Percentiles rank a stretch among this genome's conserved stretches.
phyloP scores from a whole-genome alignment of 2,888 invertebrate genomes.

The Perdita meconis region DNA sequence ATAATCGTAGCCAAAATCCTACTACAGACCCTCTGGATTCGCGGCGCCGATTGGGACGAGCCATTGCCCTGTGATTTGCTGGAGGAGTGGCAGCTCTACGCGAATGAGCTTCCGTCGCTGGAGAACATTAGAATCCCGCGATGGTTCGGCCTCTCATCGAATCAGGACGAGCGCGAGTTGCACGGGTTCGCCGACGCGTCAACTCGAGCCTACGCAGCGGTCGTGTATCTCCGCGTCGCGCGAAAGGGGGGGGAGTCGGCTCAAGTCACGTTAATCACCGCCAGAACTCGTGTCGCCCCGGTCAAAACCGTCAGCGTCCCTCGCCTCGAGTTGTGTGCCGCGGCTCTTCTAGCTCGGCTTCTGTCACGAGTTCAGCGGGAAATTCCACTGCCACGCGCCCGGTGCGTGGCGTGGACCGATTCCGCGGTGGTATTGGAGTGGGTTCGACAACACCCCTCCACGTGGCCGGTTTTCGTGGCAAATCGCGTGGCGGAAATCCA shows the following conservation, averaged over 20 bases:
- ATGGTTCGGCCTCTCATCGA: not conserved
- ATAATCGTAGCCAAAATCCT: too few relatives aligned
- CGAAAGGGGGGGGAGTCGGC: too few relatives aligned
- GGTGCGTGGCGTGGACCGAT: too few relatives aligned
- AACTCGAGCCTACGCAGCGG: too few relatives aligned
- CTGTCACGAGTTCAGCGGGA: too few relatives aligned
- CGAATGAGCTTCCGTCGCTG: not conserved
- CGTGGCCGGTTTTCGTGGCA: constrained; percentile 19
- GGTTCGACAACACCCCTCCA: not conserved
- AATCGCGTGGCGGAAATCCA: constrained; percentile 18
- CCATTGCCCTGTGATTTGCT: not conserved
- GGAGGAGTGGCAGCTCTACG: not conserved
- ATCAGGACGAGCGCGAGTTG: not conserved
- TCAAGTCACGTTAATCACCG: too few relatives aligned
- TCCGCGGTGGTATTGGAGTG: too few relatives aligned
- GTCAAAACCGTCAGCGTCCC: constrained; percentile 24
- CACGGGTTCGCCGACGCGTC: too few relatives aligned
- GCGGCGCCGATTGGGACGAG: not conserved
- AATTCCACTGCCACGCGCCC: too few relatives aligned
- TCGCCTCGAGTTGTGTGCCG: constrained; percentile 44
- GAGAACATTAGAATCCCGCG: not conserved
- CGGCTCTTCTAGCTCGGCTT: constrained; percentile 25
- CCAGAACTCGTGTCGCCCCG: too few relatives aligned
- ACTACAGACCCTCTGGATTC: too few relatives aligned
- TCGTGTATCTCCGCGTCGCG: too few relatives aligned